Evolutionary conservation across 2,113 vertebrate species (phyloP), one percentile per base, ranked within the genome.

Genomic region (Myotis brandtii): DNA sequence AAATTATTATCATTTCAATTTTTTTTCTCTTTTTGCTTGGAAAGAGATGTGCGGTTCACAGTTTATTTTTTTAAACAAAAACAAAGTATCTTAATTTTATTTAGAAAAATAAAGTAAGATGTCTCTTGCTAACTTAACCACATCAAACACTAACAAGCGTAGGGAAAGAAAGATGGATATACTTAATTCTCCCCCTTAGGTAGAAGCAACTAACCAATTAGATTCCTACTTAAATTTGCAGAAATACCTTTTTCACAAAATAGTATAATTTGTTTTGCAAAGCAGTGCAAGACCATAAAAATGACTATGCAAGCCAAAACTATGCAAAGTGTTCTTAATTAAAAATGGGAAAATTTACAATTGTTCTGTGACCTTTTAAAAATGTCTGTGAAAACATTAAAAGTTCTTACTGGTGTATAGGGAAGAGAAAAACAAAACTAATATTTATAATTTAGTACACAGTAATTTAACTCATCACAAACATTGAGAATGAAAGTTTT

Each of bases 61-160:
- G n/a, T 84, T 94, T 76, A 11, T 37, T 76, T 75, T 48, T 32
- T 48, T 1, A 75, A 76, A 76, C 48, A 66, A 27, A 83, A 37
- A 70, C 6, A 32, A 64, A 94, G 86, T 82, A 94, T 62, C 18
- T 16, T 75, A 84, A 46, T 67, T 88, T 91, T 72, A 91, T 43
- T 81, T 84, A 89, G 75, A 92, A 92, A 72, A 93, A 46, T 50
- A 93, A 97, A 85, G 43, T 40, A 89, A 16, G 30, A 72, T 73
- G 4, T 54, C n/a, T 72, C 59, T 87, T 86, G 8, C 3, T 94
- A 40, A 81, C 27, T 89, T 92, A 94, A 87, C 9, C 10, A 76
- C 40, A 50, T 9, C 23, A 89, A 91, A 76, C 7, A 81, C 5
- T 66, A 96, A 90, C 8, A 89, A 89, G 23, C 77, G 20, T 70